phyloP scores from a whole-genome alignment of 2,797 vertebrate species.

The Spinibarbus caldwelli region DNA sequence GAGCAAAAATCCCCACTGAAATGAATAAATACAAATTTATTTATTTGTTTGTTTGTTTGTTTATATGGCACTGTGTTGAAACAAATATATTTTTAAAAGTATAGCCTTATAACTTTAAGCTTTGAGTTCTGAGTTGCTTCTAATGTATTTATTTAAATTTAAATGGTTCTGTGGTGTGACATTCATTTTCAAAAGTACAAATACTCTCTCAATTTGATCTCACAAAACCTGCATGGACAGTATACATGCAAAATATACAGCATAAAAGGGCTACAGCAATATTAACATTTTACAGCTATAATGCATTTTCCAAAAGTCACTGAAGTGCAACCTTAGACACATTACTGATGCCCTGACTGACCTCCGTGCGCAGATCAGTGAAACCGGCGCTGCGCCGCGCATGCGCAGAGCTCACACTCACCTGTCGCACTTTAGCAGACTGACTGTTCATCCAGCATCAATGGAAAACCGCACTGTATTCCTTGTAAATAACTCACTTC shows the following conservation, averaged over 20 bases:
- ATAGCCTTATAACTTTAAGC: no score
- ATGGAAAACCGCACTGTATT: slow-evolving; percentile 69
- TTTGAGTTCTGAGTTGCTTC: not conserved
- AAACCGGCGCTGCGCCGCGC: no score
- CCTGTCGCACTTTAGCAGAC: slow-evolving; percentile 47
- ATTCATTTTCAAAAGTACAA: not conserved
- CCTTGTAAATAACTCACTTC: slow-evolving; percentile 55
- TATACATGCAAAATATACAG: no score
- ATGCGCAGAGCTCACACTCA: slow-evolving; percentile 30
- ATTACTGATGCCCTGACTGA: slow-evolving; percentile 29
- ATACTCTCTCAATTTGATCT: not conserved
- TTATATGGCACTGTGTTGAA: no score
- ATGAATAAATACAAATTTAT: no score
- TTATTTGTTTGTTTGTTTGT: no score
- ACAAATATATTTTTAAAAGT: no score
- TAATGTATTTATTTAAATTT: not conserved
- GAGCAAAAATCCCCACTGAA: no score
- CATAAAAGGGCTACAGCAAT: not conserved
- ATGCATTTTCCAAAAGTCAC: slow-evolving; percentile 29
- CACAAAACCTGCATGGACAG: not conserved
- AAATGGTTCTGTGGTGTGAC: not conserved
- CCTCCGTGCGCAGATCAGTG: no score
- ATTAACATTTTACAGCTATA: not conserved
- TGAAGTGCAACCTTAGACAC: slow-evolving; percentile 65
- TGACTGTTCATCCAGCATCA: slow-evolving; percentile 59